A percentile compares a stretch with the other conserved stretches of the same genome.
Evolutionary conservation across 2,113 vertebrate genomes (phyloP).

Genomic region (Kryptolebias marmoratus): DNA sequence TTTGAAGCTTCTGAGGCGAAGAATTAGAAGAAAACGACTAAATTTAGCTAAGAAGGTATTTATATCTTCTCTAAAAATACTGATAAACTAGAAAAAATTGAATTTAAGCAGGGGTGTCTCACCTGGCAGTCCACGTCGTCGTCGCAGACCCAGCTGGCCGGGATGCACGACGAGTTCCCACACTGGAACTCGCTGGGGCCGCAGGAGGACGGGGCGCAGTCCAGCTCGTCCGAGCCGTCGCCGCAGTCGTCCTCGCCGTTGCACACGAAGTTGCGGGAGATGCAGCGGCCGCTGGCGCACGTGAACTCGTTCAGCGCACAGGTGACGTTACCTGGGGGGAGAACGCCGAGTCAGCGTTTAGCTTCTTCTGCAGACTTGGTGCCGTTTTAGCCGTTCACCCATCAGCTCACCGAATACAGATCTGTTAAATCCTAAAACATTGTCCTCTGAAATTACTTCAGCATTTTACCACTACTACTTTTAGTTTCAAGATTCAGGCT

Average conservation of each 20-base stretch:
- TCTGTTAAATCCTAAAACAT: too few species aligned
- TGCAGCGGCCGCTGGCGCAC: conserved; percentile 89
- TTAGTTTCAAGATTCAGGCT: too few species aligned
- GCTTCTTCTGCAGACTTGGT: too few species aligned
- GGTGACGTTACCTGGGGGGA: conserved; percentile 87
- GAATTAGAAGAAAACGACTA: too few species aligned
- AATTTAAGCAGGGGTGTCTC: neutral
- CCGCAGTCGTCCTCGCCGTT: conserved; percentile 97
- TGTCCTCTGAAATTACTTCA: too few species aligned
- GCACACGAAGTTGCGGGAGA: conserved; percentile 93
- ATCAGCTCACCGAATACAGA: too few species aligned
- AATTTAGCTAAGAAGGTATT: too few species aligned
- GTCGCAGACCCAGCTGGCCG: conserved; percentile 92
- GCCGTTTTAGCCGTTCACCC: too few species aligned
- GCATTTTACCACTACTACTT: too few species aligned
- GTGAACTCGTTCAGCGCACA: conserved; percentile 93
- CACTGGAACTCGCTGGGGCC: conserved; percentile 91
- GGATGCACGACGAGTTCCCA: conserved; percentile 90
- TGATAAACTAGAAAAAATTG: too few species aligned
- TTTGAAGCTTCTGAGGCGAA: too few species aligned
- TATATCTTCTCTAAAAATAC: too few species aligned
- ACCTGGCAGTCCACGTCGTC: conserved; percentile 91
- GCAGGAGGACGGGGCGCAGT: conserved; percentile 89
- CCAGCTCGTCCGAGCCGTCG: conserved; percentile 90
- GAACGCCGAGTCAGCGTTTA: neutral